Base-by-base conservation (phyloP, 2,888 invertebrate genomes). In the Platycheirus albimanus region DNA sequence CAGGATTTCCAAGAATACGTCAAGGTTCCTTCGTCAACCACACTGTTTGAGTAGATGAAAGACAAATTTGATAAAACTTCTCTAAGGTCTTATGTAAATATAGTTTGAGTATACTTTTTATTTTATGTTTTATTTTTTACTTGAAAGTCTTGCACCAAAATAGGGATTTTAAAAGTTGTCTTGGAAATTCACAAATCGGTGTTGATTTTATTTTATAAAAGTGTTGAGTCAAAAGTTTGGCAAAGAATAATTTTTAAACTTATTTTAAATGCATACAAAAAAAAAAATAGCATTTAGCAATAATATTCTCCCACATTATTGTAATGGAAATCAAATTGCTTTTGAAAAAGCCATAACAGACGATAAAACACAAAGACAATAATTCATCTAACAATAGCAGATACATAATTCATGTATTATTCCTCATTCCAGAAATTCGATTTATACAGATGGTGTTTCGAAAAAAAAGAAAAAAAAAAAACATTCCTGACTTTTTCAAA, bases 371-470 rank as follows among this genome's bases (percentile, higher is more conserved):
- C 70, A 61, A 41, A 41, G 43, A 56, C 56, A 64, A 80, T 80
- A 76, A 66, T 47, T 80, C 80, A 81, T 81, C 52, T 52, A 19
- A 76, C 80, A 81, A 81, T 71, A 66, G 61, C 52, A 33, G 45
- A 36, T 58, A 15, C 28, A 17, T 71, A 66, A 81, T 81, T 76
- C 76, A 76, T 81, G 63, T 58, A 13, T n/a, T n/a, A n/a, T 58
- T 58, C 28, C 43, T 58, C 58, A 58, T 52, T 64, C 38, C 64
- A 17, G 20, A 56, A 52, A 58, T 70, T 54, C 63, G 43, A 80
- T 36, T 58, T 58, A 54, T 64, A 36, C 74, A 74, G 74, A 70
- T 80, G 76, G 76, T 61, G 69, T 70, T 19, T 20, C 38, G 11
- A 3, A 17, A 19, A 19, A n/a, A 45, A 45, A 45, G 19, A 15